phyloP scores from a whole-genome alignment of 2,888 invertebrate genomes.

The Arenicola marina region DNA sequence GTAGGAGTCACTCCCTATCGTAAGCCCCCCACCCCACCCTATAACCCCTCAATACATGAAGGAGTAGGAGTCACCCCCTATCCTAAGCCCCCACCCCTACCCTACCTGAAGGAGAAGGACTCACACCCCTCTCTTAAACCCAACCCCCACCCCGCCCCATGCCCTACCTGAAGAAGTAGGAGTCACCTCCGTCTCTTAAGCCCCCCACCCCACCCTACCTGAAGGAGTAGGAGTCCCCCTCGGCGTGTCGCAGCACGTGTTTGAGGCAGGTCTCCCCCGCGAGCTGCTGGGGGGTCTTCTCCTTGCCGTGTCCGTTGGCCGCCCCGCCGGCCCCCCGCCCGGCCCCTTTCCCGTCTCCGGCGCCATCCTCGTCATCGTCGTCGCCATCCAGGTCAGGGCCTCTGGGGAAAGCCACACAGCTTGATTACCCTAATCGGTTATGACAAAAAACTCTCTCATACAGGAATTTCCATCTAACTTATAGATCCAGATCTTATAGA shows the following conservation, averaged over 20 bases:
- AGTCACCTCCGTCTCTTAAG: not conserved
- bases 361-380: constrained; percentile 38
- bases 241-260: constrained; percentile 53
- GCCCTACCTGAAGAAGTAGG: not conserved
- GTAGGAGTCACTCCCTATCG: too few relatives aligned
- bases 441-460: not conserved
- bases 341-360: constrained; percentile 15
- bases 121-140: too few relatives aligned
- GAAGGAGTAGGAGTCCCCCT: constrained; percentile 60
- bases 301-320: constrained; percentile 44
- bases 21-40: too few relatives aligned
- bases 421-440: too few relatives aligned
- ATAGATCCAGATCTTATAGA: too few relatives aligned
- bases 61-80: too few relatives aligned
- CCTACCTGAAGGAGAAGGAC: too few relatives aligned
- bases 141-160: too few relatives aligned
- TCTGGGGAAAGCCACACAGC: constrained; percentile 30
- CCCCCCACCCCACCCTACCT: constrained; percentile 35
- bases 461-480: not conserved
- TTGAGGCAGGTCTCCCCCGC: constrained; percentile 51
- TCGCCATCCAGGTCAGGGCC: constrained; percentile 52
- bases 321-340: not conserved
- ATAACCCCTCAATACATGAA: too few relatives aligned
- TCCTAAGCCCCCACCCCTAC: too few relatives aligned
- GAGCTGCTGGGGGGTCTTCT: constrained; percentile 52